Evolutionary conservation across 1,140 invertebrate genomes (phyloP), one percentile per base, ranked within the genome.

Genomic region (Zaprionus lachaisei): DNA sequence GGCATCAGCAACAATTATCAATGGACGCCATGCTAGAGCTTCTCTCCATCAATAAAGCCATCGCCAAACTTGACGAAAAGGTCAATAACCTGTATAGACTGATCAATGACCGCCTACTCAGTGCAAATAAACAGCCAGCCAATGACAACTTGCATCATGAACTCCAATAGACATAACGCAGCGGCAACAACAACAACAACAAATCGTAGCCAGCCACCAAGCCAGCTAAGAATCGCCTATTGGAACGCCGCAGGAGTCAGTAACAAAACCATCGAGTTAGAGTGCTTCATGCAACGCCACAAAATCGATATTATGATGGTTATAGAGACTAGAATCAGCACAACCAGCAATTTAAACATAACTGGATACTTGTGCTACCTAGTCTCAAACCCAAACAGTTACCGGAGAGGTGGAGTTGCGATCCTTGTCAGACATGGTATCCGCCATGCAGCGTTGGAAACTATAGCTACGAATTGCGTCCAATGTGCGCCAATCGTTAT

Each of bases 271-370:
- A 15, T n/a, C 6, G n/a, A n/a, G n/a, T n/a, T n/a, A n/a, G 63
- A 66, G 14, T 11, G 12, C 9, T 66, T 37, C 11, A 37, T 66
- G 31, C 49, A 24, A 4, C 22, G 24, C 1, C 47, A 66, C 4
- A 11, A 5, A 54, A 55, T 66, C 3, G 63, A 66, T 17, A 38
- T 55, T 5, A 66, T 66, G 63, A 26, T 66, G 31, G 9, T 66
- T 3, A 55, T 38, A 1, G 63, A 66, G 20, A 26, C 31, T 11
- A 20, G 63, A 12, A 17, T 55, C 2, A 14, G 11, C 4, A 11
- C 49, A 49, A 9, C 24, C 15, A 63, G 7, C 3, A 47, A 51
- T 5, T 1, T 63, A 9, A n/a, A 31, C 14, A 65, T 65, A 5
- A 5, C 38, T 12, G 49, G 63, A 1, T 65, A 65, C 24, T 4